Evolutionary conservation across 1,140 invertebrate species (phyloP).

Genomic region (Thrips palmi): DNA sequence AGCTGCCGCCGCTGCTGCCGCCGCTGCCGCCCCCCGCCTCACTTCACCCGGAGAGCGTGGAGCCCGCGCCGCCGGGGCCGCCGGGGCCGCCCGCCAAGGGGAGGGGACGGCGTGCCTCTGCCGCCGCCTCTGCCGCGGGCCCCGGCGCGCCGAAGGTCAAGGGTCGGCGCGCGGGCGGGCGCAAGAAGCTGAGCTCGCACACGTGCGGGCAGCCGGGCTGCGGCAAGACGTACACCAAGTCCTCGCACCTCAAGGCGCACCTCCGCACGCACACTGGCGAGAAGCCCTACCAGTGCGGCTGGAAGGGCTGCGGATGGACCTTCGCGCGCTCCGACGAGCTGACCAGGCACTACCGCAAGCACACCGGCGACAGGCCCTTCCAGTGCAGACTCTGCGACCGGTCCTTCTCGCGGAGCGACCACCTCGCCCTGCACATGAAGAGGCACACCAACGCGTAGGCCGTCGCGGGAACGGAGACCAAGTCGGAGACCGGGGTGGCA

Average conservation of each 20-base stretch:
- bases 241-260: conserved; percentile 56
- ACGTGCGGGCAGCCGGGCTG: conserved; percentile 46
- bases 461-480: too few relatives aligned
- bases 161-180: conserved; percentile 28
- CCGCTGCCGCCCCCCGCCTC: too few relatives aligned
- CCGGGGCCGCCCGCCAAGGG: too few relatives aligned
- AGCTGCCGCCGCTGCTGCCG: conserved; percentile 17
- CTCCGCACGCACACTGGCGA: conserved; percentile 50
- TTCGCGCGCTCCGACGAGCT: conserved; percentile 55
- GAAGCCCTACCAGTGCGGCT: conserved; percentile 50
- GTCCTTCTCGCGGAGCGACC: conserved; percentile 43
- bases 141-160: too few relatives aligned
- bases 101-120: too few relatives aligned
- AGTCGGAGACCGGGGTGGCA: too few relatives aligned
- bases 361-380: conserved; percentile 42
- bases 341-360: conserved; percentile 41
- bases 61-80: too few relatives aligned
- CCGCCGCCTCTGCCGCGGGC: too few relatives aligned
- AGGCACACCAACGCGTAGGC: conserved; percentile 30
- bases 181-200: conserved; percentile 35
- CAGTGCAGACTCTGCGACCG: conserved; percentile 39
- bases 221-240: conserved; percentile 50
- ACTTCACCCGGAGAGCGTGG: too few relatives aligned
- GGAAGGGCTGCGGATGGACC: conserved; percentile 54
- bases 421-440: conserved; percentile 47